Evolutionary conservation across 2,888 invertebrate genomes (phyloP), one percentile per base, ranked within the genome.

Genomic region (Tachina fera): DNA sequence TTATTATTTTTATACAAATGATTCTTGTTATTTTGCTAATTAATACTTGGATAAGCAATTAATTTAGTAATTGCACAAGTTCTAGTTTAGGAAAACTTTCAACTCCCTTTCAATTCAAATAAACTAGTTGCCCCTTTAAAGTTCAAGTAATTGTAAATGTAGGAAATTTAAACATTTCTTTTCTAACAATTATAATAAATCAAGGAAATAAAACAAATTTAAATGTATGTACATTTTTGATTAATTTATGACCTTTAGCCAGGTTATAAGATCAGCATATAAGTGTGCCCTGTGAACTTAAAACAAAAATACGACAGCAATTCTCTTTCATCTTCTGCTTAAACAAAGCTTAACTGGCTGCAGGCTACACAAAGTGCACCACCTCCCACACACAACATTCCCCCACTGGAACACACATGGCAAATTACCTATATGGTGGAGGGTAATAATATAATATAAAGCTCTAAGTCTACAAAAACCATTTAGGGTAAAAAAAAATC

Each of bases 231-330:
- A 70, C 16, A 19, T 43, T 75, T 53, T 76, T 53, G 51, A 19
- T 68, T 53, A 56, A 71, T 71, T 83, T 83, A 82, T 58, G 43
- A 76, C 82, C 43, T 76, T 43, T 70, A 77, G 65, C 63, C 76
- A 11, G 49, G 43, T 58, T 49, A 65, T 16, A n/a, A 60, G 58
- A 85, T 68, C 81, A 70, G 2, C 68, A 39, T n/a, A 70, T 63
- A 75, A 68, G 56, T 39, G 19, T 45, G 43, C 39, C 31, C 16
- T n/a, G 14, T 67, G 51, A 43, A 31, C n/a, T 47, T 10, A 43
- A 31, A 68, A 22, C 0, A 61, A 79, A 63, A 45, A 31, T 14
- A 43, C 58, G 58, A 41, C n/a, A 11, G 11, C 53, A 53, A 39
- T 39, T 9, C n/a, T 41, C 10, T 61, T 19, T 61, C 16, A 43